phyloP scores from a whole-genome alignment of 1,140 invertebrate genomes.

The Ceratosolen fusciceps region DNA sequence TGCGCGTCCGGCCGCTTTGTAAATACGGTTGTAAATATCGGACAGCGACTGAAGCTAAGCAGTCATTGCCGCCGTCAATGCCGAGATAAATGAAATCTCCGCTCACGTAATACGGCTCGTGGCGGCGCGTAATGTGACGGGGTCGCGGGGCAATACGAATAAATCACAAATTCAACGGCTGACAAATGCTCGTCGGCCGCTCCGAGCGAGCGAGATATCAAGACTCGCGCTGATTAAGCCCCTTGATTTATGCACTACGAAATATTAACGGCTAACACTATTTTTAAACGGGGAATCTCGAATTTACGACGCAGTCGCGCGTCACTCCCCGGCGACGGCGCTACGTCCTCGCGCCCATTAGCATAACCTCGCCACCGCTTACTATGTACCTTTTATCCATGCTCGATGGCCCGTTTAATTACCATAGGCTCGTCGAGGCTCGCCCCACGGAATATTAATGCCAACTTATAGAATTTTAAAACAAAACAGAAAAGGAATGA shows the following conservation, averaged over 20 bases:
- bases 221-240: neutral
- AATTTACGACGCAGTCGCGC: neutral
- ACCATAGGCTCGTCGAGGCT: no score
- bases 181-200: constrained; percentile 15
- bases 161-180: constrained; percentile 21
- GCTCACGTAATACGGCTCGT: constrained; percentile 33
- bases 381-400: no score
- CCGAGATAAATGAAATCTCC: constrained; percentile 26
- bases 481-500: no score
- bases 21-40: no score
- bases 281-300: constrained; percentile 5
- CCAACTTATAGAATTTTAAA: no score
- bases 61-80: constrained; percentile 27
- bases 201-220: no score
- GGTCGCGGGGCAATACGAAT: neutral
- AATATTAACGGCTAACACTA: constrained; percentile 15
- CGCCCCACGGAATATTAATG: no score
- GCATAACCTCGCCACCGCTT: no score
- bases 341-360: no score
- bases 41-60: neutral
- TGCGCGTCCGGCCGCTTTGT: no score
- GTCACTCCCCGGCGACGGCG: neutral
- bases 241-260: neutral
- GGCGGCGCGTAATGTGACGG: neutral
- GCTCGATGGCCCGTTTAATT: no score